Conservation (phyloP, 2,797 vertebrate species). For the Cryptoprocta ferox region DNA sequence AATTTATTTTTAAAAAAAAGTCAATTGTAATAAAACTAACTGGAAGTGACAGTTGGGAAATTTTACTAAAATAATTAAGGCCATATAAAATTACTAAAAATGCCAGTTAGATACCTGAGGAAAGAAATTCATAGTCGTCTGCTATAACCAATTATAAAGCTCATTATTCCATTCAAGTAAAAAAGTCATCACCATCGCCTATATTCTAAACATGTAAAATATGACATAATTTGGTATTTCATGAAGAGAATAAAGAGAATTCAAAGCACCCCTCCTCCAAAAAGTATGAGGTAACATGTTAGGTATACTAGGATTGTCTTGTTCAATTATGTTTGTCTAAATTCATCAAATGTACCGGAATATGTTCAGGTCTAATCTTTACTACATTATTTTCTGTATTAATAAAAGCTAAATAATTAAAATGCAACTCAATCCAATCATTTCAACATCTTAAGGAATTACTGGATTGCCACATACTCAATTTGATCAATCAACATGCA, state of each 20-base stretch:
- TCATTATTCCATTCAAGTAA: constrained; percentile 15
- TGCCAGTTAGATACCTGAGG: background rate
- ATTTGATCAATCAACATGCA: constrained; percentile 36
- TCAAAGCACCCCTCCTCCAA: background rate
- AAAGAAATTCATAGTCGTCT: constrained; percentile 30
- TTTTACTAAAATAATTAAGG: constrained; percentile 42
- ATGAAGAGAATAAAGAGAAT: background rate
- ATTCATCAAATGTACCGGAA: background rate
- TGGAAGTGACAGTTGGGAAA: background rate
- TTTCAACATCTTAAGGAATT: constrained; percentile 48
- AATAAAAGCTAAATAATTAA: constrained; percentile 61
- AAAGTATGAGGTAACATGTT: background rate
- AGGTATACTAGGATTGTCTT: background rate
- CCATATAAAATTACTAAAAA: background rate
- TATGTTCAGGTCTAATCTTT: background rate
- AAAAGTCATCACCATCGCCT: constrained; percentile 57
- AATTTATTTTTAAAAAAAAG: background rate
- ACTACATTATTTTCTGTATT: constrained; percentile 7
- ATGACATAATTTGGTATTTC: background rate
- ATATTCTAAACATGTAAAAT: background rate
- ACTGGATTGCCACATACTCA: background rate
- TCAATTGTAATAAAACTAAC: constrained; percentile 12
- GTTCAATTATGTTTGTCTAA: background rate
- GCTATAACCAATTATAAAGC: background rate
- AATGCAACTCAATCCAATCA: constrained; percentile 36